These are phyloP conservation scores for Sparus aurata DNA, from an alignment of 2,797 vertebrate genomes.

Conservation along the genomic window DNA sequence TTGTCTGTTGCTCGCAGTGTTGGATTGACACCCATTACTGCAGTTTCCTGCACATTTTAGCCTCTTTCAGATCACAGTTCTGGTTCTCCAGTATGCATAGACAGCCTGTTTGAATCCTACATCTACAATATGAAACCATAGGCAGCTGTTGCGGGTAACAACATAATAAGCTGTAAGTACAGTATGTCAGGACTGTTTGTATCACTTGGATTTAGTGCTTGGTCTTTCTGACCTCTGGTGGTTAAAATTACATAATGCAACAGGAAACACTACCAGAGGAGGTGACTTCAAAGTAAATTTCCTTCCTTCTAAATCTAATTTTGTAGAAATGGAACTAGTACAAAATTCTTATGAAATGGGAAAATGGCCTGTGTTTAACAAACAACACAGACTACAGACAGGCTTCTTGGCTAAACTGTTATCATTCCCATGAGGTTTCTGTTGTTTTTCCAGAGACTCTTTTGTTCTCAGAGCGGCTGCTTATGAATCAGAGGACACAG, in stretches of 20 bases:
- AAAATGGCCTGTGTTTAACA: background rate
- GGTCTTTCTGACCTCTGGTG: constrained; percentile 56
- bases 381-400: background rate
- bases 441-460: constrained; percentile 6
- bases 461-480: constrained; percentile 15
- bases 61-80: background rate
- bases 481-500: constrained; percentile 25
- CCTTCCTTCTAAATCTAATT: background rate
- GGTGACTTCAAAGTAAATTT: background rate
- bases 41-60: background rate
- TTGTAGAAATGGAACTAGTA: background rate
- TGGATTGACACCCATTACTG: background rate
- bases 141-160: no score
- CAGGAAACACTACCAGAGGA: background rate
- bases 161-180: background rate
- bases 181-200: background rate
- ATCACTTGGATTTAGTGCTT: background rate
- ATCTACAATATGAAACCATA: no score
- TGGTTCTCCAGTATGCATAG: no score
- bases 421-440: background rate
- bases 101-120: no score
- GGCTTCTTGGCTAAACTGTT: background rate
- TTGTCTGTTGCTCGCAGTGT: background rate
- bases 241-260: background rate
- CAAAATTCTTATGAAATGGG: background rate